Percentiles rank a stretch among this genome's conserved stretches.
Evolutionary conservation across 1,140 invertebrate genomes (phyloP).

Genomic region (Hetaerina americana): DNA sequence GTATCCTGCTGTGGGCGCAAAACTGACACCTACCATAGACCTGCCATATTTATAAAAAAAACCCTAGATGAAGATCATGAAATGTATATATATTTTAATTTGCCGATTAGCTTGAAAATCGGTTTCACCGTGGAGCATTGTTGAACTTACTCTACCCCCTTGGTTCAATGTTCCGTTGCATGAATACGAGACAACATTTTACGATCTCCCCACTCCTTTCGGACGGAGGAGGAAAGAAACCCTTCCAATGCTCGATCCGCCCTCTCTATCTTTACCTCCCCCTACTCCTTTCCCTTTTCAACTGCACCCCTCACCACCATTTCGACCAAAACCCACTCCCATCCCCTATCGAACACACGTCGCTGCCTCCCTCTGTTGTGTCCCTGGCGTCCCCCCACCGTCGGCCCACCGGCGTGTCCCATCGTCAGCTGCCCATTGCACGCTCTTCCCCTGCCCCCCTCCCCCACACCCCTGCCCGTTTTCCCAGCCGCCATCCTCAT

Average conservation of each 20-base stretch:
- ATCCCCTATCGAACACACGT: not conserved
- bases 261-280: too few species aligned
- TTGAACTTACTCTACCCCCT: not conserved
- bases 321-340: not conserved
- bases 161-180: not conserved
- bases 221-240: too few species aligned
- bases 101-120: not conserved
- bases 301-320: not conserved
- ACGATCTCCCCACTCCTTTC: too few species aligned
- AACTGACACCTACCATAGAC: too few species aligned
- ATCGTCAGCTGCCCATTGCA: not conserved
- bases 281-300: not conserved
- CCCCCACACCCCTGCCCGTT: too few species aligned
- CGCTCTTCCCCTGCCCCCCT: too few species aligned
- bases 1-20: too few species aligned
- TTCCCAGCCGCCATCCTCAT: too few species aligned
- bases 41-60: too few species aligned
- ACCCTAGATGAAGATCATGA: too few species aligned
- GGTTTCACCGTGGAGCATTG: not conserved
- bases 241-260: too few species aligned
- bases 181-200: not conserved
- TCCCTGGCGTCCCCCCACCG: not conserved
- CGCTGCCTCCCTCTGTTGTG: not conserved
- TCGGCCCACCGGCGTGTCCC: not conserved
- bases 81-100: not conserved